A percentile compares a stretch with the other conserved stretches of the same genome.
These are phyloP conservation scores for Mimas tiliae DNA, from an alignment of 2,888 invertebrate species.

Conservation along the genomic window DNA sequence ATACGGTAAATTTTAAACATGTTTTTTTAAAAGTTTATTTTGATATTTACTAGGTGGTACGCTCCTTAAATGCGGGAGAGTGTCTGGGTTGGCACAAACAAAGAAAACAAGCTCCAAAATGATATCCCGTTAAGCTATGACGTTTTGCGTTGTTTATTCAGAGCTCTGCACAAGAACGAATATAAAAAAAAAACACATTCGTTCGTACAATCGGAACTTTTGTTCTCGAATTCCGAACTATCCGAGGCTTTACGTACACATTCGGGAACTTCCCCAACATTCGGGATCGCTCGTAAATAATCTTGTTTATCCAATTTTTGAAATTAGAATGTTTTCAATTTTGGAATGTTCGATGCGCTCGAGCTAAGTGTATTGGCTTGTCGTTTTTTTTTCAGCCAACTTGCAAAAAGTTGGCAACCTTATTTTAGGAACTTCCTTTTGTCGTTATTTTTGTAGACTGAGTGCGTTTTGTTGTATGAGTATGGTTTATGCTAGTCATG, in stretches of 20 bases:
- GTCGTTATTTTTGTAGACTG: neutral
- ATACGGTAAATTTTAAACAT: no score
- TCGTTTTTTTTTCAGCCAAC: slow-evolving; percentile 3
- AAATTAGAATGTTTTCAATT: slow-evolving; percentile 22
- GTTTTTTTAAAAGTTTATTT: no score
- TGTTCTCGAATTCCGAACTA: neutral
- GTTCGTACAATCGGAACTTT: neutral
- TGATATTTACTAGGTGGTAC: no score
- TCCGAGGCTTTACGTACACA: neutral
- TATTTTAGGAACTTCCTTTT: neutral
- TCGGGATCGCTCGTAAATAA: slow-evolving; percentile 1
- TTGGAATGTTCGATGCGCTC: slow-evolving; percentile 14
- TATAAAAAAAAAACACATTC: slow-evolving; percentile 1
- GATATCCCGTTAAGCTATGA: slow-evolving; percentile 1
- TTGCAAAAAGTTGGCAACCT: neutral
- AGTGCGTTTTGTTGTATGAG: neutral
- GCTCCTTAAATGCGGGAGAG: no score
- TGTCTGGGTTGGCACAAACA: no score
- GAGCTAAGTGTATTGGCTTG: neutral
- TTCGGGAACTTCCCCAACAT: neutral
- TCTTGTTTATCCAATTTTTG: slow-evolving; percentile 11
- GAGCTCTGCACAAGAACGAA: neutral
- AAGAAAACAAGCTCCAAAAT: slow-evolving; percentile 8
- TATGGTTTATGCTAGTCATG: neutral
- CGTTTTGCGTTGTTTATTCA: neutral